These are phyloP conservation scores for Huso huso DNA, from an alignment of 2,797 vertebrate genomes.

Conservation along the genomic window DNA sequence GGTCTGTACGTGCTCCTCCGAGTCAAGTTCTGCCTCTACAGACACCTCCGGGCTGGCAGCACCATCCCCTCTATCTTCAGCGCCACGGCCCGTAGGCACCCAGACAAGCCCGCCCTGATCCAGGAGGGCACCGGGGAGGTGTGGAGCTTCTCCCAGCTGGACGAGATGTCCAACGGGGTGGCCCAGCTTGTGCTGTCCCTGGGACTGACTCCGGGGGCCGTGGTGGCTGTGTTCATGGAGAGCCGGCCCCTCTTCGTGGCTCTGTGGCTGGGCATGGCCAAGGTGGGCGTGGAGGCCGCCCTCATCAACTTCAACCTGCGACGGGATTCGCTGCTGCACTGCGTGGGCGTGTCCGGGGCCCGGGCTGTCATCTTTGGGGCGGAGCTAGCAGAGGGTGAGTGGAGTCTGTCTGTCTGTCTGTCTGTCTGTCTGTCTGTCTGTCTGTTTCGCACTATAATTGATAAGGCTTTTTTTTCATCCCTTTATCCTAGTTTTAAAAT, in stretches of 20 bases:
- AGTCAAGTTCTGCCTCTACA: conserved; percentile 55
- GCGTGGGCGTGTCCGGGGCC: conserved; percentile 56
- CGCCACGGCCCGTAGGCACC: conserved; percentile 44
- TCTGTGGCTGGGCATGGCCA: conserved; percentile 77
- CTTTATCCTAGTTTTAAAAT: too few species aligned
- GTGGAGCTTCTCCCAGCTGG: conserved; percentile 72
- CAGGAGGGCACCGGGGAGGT: conserved; percentile 60
- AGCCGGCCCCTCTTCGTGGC: conserved; percentile 63
- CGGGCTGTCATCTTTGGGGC: conserved; percentile 71
- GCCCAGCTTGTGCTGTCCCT: conserved; percentile 62
- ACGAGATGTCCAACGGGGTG: conserved; percentile 67
- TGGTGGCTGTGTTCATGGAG: conserved; percentile 74
- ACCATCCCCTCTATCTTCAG: conserved; percentile 71
- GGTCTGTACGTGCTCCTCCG: conserved; percentile 62
- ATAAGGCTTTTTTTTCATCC: too few species aligned
- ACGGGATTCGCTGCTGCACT: conserved; percentile 58
- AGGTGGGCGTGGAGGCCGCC: conserved; percentile 65
- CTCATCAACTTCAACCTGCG: conserved; percentile 75
- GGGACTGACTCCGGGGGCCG: conserved; percentile 62
- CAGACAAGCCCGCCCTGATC: conserved; percentile 68
- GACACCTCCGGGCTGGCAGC: conserved; percentile 40
- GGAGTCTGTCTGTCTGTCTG: background rate
- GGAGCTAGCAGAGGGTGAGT: conserved; percentile 72
- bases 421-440: too few species aligned
- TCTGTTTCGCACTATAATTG: too few species aligned